phyloP scores from a whole-genome alignment of 2,113 vertebrate genomes.

The Neoarius graeffei region DNA sequence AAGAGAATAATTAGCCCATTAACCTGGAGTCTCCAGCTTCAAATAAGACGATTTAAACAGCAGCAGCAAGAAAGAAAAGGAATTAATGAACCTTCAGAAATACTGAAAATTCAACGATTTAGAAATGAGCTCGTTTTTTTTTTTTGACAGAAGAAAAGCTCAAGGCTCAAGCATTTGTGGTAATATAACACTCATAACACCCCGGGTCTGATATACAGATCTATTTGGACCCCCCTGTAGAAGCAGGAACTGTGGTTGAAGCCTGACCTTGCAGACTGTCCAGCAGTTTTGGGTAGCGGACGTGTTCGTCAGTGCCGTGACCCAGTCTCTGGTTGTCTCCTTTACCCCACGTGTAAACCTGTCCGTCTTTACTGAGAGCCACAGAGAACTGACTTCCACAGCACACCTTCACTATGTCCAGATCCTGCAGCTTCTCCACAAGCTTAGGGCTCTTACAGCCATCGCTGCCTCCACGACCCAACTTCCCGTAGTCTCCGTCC shows the following conservation, averaged over 20 bases:
- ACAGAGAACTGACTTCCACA: conserved; percentile 97
- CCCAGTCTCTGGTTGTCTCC: conserved; percentile 97
- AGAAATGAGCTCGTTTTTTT: too few relatives aligned
- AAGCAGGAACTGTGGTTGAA: not conserved
- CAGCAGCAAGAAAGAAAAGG: too few relatives aligned
- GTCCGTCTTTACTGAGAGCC: conserved; percentile 92
- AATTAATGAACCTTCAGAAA: too few relatives aligned
- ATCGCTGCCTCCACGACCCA: conserved; percentile 95
- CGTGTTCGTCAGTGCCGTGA: conserved; percentile 94
- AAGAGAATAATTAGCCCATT: too few relatives aligned
- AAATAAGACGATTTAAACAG: too few relatives aligned
- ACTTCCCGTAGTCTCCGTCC: conserved; percentile 95
- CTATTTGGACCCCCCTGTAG: not conserved
- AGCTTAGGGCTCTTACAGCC: conserved; percentile 95
- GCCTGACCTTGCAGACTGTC: conserved; percentile 87
- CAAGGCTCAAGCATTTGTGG: not conserved
- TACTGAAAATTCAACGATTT: too few relatives aligned
- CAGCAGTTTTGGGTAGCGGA: conserved; percentile 92
- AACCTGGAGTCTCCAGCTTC: too few relatives aligned
- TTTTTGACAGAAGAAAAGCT: too few relatives aligned
- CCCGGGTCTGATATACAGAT: not conserved
- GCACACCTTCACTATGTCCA: conserved; percentile 90
- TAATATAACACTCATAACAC: not conserved
- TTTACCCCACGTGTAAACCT: conserved; percentile 98
- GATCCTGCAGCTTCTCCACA: conserved; percentile 94